Evolutionary conservation across 2,113 vertebrate genomes (phyloP), one percentile per base, ranked within the genome.

Genomic region (Sigmodon hispidus): DNA sequence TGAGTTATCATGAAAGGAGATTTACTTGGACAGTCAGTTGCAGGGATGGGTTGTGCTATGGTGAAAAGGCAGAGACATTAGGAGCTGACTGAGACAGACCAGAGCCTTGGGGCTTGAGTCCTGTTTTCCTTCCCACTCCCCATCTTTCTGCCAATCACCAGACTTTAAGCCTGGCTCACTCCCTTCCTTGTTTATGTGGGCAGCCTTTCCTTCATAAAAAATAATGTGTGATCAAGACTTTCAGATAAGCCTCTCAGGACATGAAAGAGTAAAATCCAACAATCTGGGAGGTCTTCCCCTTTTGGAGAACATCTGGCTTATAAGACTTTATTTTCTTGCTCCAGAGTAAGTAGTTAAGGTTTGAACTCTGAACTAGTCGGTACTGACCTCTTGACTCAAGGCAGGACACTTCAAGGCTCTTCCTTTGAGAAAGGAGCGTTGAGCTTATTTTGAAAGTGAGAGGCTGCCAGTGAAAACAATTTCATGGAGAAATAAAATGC

Each of bases 401-500:
- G n/a, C 13, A 31, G 24, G 75, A 24, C 3, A 19, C 31, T 55
- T 77, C 1, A n/a, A n/a, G n/a, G n/a, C 4, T 84, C 40, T 88
- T 57, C 52, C 52, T 11, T 84, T 65, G 87, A 91, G 48, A 86
- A 61, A 73, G 9, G 83, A 85, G 16, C 34, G 21, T 57, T 90
- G 43, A 89, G 19, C 43, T 80, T 63, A 17, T 80, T 94, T 89
- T 48, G 59, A 34, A 93, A 91, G 80, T 93, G 45, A 93, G 85
- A 89, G 61, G 34, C 59, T 93, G 5, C 79, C 52, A 77, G 48
- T 73, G 48, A 91, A 52, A 50, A 59, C 65, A 79, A 93, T 87
- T 94, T 89, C 87, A 91, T 43, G 48, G 90, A 79, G 52, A 93
- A 93, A 84, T 94, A 94, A 95, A 95, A 83, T 91, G n/a, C 87